Conservation (phyloP, 2,888 invertebrate species). For the Tetragonula carbonaria region DNA sequence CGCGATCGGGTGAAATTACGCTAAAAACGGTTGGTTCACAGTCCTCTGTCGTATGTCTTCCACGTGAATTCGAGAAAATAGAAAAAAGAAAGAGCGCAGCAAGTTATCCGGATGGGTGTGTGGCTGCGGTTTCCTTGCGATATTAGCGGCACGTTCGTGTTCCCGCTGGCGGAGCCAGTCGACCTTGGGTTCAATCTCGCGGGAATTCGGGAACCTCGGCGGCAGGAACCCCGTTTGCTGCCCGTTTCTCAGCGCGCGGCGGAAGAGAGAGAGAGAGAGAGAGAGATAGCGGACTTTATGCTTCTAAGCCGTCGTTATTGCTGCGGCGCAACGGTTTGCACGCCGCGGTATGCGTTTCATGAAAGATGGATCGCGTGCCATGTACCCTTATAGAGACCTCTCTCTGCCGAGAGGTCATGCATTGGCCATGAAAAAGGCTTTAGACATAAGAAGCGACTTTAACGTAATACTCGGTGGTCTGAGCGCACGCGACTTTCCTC, state of each 20-base stretch:
- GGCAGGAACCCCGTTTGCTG: conserved; percentile 19
- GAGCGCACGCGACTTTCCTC: conserved; percentile 13
- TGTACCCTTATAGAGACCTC: conserved; percentile 65
- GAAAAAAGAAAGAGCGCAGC: background rate
- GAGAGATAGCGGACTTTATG: conserved; percentile 55
- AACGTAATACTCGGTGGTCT: conserved; percentile 47
- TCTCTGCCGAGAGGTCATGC: conserved; percentile 50
- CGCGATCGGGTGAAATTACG: background rate
- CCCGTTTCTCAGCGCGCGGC: conserved; percentile 13
- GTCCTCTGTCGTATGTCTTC: background rate
- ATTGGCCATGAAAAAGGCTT: conserved; percentile 59
- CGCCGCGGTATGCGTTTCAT: conserved; percentile 74
- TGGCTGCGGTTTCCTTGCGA: conserved; percentile 22
- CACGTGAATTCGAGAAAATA: background rate
- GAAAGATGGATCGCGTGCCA: conserved; percentile 68
- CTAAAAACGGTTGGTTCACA: background rate
- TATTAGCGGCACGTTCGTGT: conserved; percentile 51
- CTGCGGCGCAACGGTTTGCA: conserved; percentile 66
- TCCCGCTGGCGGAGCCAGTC: conserved; percentile 38
- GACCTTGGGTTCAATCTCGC: conserved; percentile 66
- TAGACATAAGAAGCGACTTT: conserved; percentile 57
- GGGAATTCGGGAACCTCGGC: conserved; percentile 64
- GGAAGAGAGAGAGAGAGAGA: background rate
- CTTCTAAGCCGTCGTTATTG: conserved; percentile 74
- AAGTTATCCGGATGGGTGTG: conserved; percentile 19